Base-by-base conservation (phyloP, 2,113 vertebrate species). In the Miniopterus natalensis region DNA sequence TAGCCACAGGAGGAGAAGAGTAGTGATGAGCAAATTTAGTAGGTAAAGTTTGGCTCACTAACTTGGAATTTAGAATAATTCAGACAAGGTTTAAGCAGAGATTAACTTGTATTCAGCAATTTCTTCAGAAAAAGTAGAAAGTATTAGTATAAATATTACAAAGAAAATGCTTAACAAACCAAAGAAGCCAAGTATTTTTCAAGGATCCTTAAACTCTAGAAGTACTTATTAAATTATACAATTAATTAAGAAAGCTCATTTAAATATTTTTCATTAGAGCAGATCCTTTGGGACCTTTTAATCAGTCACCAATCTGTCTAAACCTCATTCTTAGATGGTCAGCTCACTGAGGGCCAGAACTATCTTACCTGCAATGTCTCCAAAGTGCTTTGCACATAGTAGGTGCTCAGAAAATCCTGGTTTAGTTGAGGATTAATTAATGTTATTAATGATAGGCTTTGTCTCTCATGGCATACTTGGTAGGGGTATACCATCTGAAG, bases 191-290 rank as follows among this genome's bases (percentile, higher is more conserved):
- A 83, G 45, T 27, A 6, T 31, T 95, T 95, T 63, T 93, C 40
- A 51, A 89, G 74, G 86, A 87, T 89, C 27, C 59, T 90, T 87
- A 92, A 78, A 17, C n/a, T 92, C 57, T 40, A n/a, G 61, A 92
- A 85, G 66, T 27, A 31, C 53, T 96, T 92, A 42, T 74, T 92
- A 96, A 31, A 90, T 71, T 36, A n/a, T 21, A 51, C 18, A 40
- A 95, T 80, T 93, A 88, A 92, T 80, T 71, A 95, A 87, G 92
- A 83, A 68, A 80, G 70, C 9, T 20, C 45, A 55, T n/a, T 94
- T 63, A 49, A 80, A 73, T 57, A 31, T 57, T 70, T 74, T 95
- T 84, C 12, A 47, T 53, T 15, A 90, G 42, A 73, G 49, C 65
- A 92, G 71, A 55, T 63, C 47, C 57, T 51, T n/a, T 8, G 61